Percentiles rank a stretch among this genome's conserved stretches.
Conservation (phyloP, 2,888 invertebrate genomes). For the Molanna angustata region DNA sequence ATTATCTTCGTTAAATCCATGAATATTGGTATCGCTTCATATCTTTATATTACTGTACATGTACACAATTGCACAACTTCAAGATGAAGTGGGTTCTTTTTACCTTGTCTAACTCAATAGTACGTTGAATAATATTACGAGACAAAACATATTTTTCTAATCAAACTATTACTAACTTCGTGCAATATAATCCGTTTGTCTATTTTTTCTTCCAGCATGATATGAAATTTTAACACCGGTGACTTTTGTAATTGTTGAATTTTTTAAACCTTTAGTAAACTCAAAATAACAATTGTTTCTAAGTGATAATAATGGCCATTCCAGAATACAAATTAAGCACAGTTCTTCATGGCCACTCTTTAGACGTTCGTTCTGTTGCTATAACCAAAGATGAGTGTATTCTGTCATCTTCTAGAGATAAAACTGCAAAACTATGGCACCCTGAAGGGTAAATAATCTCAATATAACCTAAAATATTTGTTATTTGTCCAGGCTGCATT, state of each 20-base stretch:
- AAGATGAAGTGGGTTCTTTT: too few relatives aligned
- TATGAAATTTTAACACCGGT: neutral
- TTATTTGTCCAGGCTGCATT: neutral
- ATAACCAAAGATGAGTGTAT: conserved; percentile 66
- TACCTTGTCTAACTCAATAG: too few relatives aligned
- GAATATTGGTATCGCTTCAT: too few relatives aligned
- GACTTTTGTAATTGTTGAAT: neutral
- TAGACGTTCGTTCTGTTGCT: conserved; percentile 80
- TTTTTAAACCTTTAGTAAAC: neutral
- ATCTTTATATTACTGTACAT: too few relatives aligned
- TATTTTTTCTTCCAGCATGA: neutral
- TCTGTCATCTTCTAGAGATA: conserved; percentile 86
- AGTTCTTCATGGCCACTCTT: conserved; percentile 73
- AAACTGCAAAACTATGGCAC: conserved; percentile 83
- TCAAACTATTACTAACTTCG: neutral
- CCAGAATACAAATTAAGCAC: conserved; percentile 76
- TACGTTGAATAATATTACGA: neutral
- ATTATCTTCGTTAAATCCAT: too few relatives aligned
- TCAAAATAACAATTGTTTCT: too few relatives aligned
- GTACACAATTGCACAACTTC: too few relatives aligned
- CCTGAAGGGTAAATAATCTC: conserved; percentile 62
- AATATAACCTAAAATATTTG: too few relatives aligned
- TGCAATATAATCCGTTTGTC: too few relatives aligned
- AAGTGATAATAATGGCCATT: conserved; percentile 42
- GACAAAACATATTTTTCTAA: neutral